Conservation (phyloP, 2,888 invertebrate genomes). For the Cosmorhoe ocellata region DNA sequence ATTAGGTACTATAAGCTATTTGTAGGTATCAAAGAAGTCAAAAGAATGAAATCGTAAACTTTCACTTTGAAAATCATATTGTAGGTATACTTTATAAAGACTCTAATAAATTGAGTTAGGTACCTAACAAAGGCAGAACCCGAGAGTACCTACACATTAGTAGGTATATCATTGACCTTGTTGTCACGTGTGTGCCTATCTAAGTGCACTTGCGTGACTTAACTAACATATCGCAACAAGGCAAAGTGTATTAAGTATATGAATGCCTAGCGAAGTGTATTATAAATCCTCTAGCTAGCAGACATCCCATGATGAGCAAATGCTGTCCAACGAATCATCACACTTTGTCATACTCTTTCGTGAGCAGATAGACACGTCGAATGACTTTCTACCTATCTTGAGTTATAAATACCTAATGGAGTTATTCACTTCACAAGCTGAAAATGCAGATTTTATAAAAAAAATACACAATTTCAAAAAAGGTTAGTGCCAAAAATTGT, state of each 20-base stretch:
- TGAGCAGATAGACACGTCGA: too few species aligned
- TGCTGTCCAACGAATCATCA: not conserved
- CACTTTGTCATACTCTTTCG: too few species aligned
- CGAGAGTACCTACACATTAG: not conserved
- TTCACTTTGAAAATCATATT: too few species aligned
- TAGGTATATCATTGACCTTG: constrained; percentile 7
- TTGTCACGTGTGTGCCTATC: not conserved
- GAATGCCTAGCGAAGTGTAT: not conserved
- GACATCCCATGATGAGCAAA: not conserved
- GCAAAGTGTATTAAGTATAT: not conserved
- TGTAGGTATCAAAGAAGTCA: too few species aligned
- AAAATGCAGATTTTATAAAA: constrained; percentile 19
- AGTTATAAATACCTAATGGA: too few species aligned
- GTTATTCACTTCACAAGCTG: constrained; percentile 15
- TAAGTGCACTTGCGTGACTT: constrained; percentile 8
- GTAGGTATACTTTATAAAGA: too few species aligned
- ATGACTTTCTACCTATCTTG: not conserved
- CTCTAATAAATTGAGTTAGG: not conserved
- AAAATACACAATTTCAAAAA: constrained; percentile 12
- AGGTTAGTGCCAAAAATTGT: constrained; percentile 4
- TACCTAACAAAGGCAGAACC: not conserved
- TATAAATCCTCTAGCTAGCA: too few species aligned
- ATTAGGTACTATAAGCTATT: too few species aligned
- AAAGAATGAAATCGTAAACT: too few species aligned
- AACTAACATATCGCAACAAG: constrained; percentile 4